A percentile compares a stretch with the other conserved stretches of the same genome.
These are phyloP conservation scores for Horisme vitalbata DNA, from an alignment of 2,888 invertebrate species.

Conservation along the genomic window DNA sequence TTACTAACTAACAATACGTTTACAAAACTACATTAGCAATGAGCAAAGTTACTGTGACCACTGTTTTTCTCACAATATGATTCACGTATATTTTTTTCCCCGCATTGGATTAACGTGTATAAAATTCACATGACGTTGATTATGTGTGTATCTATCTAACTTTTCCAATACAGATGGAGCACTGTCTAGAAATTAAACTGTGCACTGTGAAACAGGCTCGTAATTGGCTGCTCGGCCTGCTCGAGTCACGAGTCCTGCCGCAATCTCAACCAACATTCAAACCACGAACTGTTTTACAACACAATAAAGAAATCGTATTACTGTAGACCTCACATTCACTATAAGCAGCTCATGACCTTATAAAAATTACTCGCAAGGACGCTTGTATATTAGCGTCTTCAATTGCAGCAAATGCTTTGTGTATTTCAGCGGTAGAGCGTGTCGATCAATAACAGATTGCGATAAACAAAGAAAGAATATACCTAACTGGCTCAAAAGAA, in stretches of 20 bases:
- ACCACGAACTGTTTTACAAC: slow-evolving; percentile 37
- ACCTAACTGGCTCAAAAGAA: background rate
- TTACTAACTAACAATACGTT: too few relatives aligned
- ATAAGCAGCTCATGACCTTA: slow-evolving; percentile 21
- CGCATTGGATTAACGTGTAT: too few relatives aligned
- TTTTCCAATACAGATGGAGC: slow-evolving; percentile 1
- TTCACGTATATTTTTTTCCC: too few relatives aligned
- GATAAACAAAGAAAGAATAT: slow-evolving; percentile 16
- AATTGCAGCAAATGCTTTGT: slow-evolving; percentile 12
- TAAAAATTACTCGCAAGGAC: slow-evolving; percentile 26
- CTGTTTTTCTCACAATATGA: too few relatives aligned
- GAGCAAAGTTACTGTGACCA: too few relatives aligned
- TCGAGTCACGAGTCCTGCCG: slow-evolving; percentile 48
- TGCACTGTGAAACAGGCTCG: slow-evolving; percentile 43
- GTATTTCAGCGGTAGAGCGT: slow-evolving; percentile 22
- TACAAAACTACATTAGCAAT: too few relatives aligned
- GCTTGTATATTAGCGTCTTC: slow-evolving; percentile 21
- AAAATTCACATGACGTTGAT: too few relatives aligned
- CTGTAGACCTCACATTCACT: slow-evolving; percentile 22
- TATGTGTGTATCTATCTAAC: too few relatives aligned
- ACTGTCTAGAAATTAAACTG: slow-evolving; percentile 19
- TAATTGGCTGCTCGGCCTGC: slow-evolving; percentile 62
- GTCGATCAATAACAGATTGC: slow-evolving; percentile 21
- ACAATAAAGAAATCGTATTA: slow-evolving; percentile 26
- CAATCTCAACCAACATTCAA: slow-evolving; percentile 34